phyloP scores from a whole-genome alignment of 2,888 invertebrate species.

The Electrophaes corylata region DNA sequence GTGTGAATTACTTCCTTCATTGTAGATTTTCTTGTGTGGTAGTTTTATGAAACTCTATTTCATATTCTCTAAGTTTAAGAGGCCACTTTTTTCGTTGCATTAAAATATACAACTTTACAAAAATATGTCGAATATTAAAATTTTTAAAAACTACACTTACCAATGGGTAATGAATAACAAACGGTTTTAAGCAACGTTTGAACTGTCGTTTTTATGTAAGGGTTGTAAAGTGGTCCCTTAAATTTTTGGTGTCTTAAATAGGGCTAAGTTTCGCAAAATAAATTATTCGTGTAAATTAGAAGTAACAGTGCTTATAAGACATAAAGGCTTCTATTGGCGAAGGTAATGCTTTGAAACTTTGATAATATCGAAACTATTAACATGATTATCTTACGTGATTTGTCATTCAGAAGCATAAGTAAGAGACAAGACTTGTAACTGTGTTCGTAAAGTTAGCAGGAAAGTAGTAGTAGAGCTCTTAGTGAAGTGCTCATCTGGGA shows the following conservation, averaged over 20 bases:
- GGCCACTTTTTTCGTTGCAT: too few relatives aligned
- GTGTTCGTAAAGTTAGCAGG: too few relatives aligned
- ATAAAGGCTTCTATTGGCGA: conserved; percentile 14
- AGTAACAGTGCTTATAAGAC: conserved; percentile 16
- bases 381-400: too few relatives aligned
- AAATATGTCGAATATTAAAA: not conserved
- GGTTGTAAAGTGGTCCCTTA: not conserved
- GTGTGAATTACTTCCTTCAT: conserved; percentile 9
- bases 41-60: not conserved
- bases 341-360: not conserved
- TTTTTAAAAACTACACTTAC: too few relatives aligned
- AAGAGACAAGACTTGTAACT: too few relatives aligned
- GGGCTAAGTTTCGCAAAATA: conserved; percentile 12
- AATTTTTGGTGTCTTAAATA: not conserved
- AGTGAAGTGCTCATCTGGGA: too few relatives aligned
- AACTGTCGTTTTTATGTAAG: not conserved
- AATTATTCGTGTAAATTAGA: conserved; percentile 18
- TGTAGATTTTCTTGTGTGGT: conserved; percentile 20
- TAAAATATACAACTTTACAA: too few relatives aligned
- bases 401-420: too few relatives aligned
- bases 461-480: too few relatives aligned
- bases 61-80: not conserved
- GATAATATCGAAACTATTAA: not conserved
- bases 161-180: too few relatives aligned
- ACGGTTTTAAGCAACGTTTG: not conserved